Evolutionary conservation across 2,888 invertebrate species (phyloP).

Genomic region (Callosobruchus maculatus): DNA sequence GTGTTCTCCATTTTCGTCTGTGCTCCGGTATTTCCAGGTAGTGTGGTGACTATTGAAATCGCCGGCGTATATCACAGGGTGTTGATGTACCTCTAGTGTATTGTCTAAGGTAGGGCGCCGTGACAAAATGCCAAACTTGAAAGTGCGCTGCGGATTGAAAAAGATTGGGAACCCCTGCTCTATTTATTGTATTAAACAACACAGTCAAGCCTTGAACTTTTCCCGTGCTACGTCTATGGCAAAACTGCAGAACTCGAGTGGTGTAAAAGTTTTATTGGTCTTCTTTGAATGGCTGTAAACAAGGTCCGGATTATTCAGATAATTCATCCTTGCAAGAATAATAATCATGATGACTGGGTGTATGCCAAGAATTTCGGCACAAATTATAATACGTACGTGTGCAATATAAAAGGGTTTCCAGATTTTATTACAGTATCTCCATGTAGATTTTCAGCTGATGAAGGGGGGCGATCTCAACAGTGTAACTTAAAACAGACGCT

Average conservation of each 20-base stretch:
- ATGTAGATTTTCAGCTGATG: neutral
- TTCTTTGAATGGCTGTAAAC: slow-evolving; percentile 20
- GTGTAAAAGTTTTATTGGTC: slow-evolving; percentile 26
- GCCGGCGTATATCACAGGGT: too few species aligned
- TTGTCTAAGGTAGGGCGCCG: too few species aligned
- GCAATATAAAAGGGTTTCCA: slow-evolving; percentile 2
- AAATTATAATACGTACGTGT: neutral
- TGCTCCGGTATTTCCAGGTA: too few species aligned
- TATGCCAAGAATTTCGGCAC: neutral
- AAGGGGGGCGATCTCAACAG: neutral
- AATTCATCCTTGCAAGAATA: slow-evolving; percentile 14
- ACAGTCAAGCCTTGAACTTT: too few species aligned
- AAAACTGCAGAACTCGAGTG: slow-evolving; percentile 3
- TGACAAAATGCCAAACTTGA: too few species aligned
- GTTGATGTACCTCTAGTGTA: too few species aligned
- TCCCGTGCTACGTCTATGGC: slow-evolving; percentile 4
- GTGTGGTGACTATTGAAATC: too few species aligned
- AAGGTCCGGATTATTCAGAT: slow-evolving; percentile 7
- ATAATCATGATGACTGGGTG: slow-evolving; percentile 10
- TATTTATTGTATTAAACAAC: too few species aligned
- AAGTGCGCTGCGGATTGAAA: too few species aligned
- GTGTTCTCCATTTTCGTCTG: too few species aligned
- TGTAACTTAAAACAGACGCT: neutral
- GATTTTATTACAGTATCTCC: neutral
- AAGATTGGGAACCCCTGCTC: too few species aligned